phyloP scores from a whole-genome alignment of 2,888 invertebrate genomes.

The Leucophora obtusa region DNA sequence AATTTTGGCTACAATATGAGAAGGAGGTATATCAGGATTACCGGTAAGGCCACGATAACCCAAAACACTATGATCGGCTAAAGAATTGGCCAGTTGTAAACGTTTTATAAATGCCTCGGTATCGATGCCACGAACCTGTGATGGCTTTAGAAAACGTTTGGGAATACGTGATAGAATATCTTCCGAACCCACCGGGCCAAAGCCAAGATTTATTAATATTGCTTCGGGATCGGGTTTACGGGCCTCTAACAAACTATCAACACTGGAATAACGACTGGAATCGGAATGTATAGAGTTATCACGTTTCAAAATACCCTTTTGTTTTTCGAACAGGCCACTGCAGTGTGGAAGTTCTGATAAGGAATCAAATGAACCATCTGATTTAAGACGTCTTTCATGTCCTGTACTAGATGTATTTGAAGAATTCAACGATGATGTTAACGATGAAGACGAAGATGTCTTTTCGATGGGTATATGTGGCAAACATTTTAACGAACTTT shows the following conservation, averaged over 20 bases:
- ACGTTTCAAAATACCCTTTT: constrained; percentile 69
- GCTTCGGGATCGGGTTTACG: constrained; percentile 94
- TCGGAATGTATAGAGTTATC: constrained; percentile 78
- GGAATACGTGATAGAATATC: constrained; percentile 89
- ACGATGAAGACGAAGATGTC: constrained; percentile 44
- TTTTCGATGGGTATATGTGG: constrained; percentile 44
- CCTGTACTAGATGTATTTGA: constrained; percentile 54
- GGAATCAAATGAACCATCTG: constrained; percentile 65
- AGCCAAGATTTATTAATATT: constrained; percentile 88
- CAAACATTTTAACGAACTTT: constrained; percentile 66
- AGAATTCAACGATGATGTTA: constrained; percentile 65
- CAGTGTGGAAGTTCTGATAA: constrained; percentile 47
- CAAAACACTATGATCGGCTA: constrained; percentile 87
- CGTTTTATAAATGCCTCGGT: constrained; percentile 87
- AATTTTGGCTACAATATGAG: constrained; percentile 89
- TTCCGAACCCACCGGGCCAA: constrained; percentile 85
- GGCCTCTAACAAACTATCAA: constrained; percentile 89
- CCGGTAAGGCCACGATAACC: constrained; percentile 89
- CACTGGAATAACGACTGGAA: constrained; percentile 86
- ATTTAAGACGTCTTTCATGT: constrained; percentile 68
- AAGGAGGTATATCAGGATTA: constrained; percentile 88
- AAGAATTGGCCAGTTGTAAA: constrained; percentile 85
- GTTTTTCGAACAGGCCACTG: constrained; percentile 27
- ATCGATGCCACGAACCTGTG: constrained; percentile 86
- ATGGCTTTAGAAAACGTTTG: constrained; percentile 87